A percentile compares a stretch with the other conserved stretches of the same genome.
Evolutionary conservation across 2,113 vertebrate genomes (phyloP).

Genomic region (Prochilodus magdalenae): DNA sequence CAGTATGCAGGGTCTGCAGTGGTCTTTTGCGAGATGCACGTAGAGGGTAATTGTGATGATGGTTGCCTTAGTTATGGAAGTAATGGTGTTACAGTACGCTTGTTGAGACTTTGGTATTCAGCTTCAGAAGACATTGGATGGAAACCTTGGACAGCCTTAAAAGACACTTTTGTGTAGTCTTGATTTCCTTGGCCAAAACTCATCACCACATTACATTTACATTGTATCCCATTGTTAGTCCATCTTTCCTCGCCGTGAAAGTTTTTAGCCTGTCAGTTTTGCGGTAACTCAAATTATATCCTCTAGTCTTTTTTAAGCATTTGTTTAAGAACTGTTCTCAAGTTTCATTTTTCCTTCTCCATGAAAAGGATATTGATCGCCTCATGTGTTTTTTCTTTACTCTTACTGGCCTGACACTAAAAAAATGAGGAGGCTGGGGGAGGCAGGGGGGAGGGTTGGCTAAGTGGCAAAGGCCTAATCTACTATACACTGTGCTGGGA

Average conservation of each 20-base stretch:
- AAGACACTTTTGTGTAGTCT: too few relatives aligned
- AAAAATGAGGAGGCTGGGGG: background rate
- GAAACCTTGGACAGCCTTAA: too few relatives aligned
- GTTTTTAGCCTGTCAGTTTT: background rate
- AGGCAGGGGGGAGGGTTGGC: conserved; percentile 50
- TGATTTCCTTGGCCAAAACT: too few relatives aligned
- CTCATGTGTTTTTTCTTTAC: conserved; percentile 26
- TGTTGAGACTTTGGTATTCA: too few relatives aligned
- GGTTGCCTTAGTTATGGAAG: background rate
- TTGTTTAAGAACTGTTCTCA: conserved; percentile 53
- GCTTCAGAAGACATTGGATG: too few relatives aligned
- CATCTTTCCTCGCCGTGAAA: background rate
- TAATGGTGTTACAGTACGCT: background rate
- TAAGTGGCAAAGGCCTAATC: conserved; percentile 68
- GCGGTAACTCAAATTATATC: too few relatives aligned
- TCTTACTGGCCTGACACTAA: conserved; percentile 61
- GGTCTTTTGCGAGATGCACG: conserved; percentile 60
- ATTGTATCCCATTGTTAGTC: too few relatives aligned
- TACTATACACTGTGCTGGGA: conserved; percentile 70
- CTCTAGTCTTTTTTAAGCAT: background rate
- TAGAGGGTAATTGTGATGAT: conserved; percentile 49
- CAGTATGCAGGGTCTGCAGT: conserved; percentile 39
- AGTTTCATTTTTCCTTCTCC: background rate
- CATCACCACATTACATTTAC: too few relatives aligned
- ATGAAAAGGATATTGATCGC: background rate